Evolutionary conservation across 2,797 vertebrate species (phyloP), one percentile per base, ranked within the genome.

Genomic region (Arnoldichthys spilopterus): DNA sequence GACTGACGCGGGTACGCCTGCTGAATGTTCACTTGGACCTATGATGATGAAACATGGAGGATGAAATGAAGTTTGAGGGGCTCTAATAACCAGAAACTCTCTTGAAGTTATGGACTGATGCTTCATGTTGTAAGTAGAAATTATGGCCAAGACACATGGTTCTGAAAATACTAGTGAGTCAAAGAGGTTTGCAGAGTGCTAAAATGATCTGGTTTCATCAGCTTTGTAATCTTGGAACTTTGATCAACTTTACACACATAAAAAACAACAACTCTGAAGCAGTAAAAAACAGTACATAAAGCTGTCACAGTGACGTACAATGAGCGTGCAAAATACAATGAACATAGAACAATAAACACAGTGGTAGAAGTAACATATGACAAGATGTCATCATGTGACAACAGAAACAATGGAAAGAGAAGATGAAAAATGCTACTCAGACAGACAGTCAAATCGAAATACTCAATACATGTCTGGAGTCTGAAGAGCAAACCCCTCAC

Each of bases 1-100:
- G 81, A 32, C 71, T 53, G 78, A 84, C 76, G 69, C 79, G 83
- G 78, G 73, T 79, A 74, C 18, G 26, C 4, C 58, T 28, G 32
- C 8, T 69, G 66, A 71, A 70, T 72, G 69, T 20, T 43, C 62
- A 63, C 58, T 18, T 53, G 16, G n/a, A 49, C 62, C 51, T 68
- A 22, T 59, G 40, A 47, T 69, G 32, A 59, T 26, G 28, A 45
- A 45, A 16, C 7, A 12, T 16, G 24, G 12, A 24, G 9, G 2
- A 45, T 43, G n/a, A 26, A 66, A 43, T 4, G 5, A 22, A 0
- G 20, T 43, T 66, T 6, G 1, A 18, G n/a, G 45, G 22, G 13
- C 28, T 32, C 34, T 62, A 20, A 63, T 37, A 20, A 37, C 18
- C 61, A 63, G 20, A 63, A 22, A 18, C 30, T 34, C 30, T 18